phyloP scores from a whole-genome alignment of 2,888 invertebrate genomes.

The Watsonalla cultraria region DNA sequence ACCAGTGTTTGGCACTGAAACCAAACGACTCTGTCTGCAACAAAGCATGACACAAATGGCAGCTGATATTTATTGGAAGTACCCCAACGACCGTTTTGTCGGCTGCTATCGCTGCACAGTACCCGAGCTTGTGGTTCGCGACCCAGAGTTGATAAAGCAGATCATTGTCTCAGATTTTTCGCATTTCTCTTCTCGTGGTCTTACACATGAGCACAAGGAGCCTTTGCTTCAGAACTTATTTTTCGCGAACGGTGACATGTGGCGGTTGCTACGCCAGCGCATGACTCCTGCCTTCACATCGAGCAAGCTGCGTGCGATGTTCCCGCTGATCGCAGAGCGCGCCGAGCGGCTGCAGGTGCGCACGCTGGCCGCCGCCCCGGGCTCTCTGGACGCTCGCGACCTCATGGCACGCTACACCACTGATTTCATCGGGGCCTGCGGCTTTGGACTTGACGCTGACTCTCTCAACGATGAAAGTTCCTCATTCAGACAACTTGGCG shows the following conservation, averaged over 20 bases:
- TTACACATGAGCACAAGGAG: slow-evolving; percentile 30
- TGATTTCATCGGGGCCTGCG: slow-evolving; percentile 58
- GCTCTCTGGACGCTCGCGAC: slow-evolving; percentile 45
- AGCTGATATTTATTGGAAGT: slow-evolving; percentile 45
- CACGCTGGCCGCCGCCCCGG: slow-evolving; percentile 19
- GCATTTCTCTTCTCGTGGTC: slow-evolving; percentile 44
- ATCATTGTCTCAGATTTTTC: slow-evolving; percentile 46
- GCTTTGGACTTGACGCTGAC: slow-evolving; percentile 52
- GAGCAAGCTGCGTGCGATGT: slow-evolving; percentile 53
- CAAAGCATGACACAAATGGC: slow-evolving; percentile 36
- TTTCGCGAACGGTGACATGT: slow-evolving; percentile 49
- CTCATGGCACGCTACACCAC: slow-evolving; percentile 60
- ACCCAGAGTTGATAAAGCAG: slow-evolving; percentile 45
- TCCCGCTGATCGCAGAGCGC: slow-evolving; percentile 51
- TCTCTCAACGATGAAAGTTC: slow-evolving; percentile 47
- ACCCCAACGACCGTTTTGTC: slow-evolving; percentile 44
- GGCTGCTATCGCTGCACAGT: slow-evolving; percentile 40
- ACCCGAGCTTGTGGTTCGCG: slow-evolving; percentile 47
- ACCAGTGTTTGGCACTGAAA: slow-evolving; percentile 45
- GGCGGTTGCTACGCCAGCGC: slow-evolving; percentile 51
- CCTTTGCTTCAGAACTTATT: slow-evolving; percentile 50
- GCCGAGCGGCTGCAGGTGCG: slow-evolving; percentile 39
- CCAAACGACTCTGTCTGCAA: slow-evolving; percentile 29
- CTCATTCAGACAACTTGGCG: slow-evolving; percentile 43
- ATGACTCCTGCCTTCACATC: slow-evolving; percentile 53